phyloP scores from a whole-genome alignment of 2,888 invertebrate species.

The Pseudococcus viburni region DNA sequence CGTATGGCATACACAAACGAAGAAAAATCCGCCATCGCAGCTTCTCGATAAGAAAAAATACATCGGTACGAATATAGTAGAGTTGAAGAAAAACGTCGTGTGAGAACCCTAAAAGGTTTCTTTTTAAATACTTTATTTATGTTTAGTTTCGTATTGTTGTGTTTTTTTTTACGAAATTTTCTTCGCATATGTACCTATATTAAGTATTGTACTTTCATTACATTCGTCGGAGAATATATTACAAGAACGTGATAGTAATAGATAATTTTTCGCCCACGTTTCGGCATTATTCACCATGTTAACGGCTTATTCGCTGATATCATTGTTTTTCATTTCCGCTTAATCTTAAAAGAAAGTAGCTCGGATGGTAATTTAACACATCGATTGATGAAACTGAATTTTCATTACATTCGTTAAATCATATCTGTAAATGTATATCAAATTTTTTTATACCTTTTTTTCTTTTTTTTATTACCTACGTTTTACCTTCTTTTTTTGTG shows the following conservation, averaged over 20 bases:
- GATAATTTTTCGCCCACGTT: slow-evolving; percentile 13
- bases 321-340: background rate
- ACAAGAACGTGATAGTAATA: slow-evolving; percentile 14
- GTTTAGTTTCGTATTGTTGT: slow-evolving; percentile 65
- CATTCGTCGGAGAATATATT: background rate
- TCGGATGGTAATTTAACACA: background rate
- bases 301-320: background rate
- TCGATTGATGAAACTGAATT: background rate
- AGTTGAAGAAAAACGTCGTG: slow-evolving; percentile 75
- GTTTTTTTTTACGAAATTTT: slow-evolving; percentile 21
- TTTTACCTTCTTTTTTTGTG: background rate
- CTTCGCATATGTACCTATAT: background rate
- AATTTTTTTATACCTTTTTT: slow-evolving; percentile 54
- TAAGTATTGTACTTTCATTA: slow-evolving; percentile 35
- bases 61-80: slow-evolving; percentile 77
- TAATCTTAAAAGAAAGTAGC: background rate
- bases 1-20: slow-evolving; percentile 83
- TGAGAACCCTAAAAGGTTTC: slow-evolving; percentile 70
- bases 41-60: slow-evolving; percentile 76
- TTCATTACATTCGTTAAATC: slow-evolving; percentile 2
- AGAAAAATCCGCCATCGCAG: slow-evolving; percentile 77
- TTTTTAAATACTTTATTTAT: background rate
- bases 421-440: slow-evolving; percentile 54
- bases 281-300: background rate
- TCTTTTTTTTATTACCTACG: slow-evolving; percentile 23